Evolutionary conservation across 2,888 invertebrate species (phyloP).

Genomic region (Malthinus seriepunctatus): DNA sequence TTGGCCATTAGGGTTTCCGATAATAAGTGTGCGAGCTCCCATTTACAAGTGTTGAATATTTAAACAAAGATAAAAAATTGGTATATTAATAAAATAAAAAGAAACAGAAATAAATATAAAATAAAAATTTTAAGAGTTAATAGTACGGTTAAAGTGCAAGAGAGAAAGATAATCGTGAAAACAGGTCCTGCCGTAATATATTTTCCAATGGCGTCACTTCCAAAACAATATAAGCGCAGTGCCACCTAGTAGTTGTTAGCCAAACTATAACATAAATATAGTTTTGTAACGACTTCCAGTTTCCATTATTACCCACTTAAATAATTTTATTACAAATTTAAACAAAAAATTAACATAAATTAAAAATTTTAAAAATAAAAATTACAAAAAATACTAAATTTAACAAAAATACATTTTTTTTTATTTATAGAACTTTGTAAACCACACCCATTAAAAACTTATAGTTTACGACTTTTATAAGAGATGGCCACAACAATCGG

Average conservation of each 20-base stretch:
- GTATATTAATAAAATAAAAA: conserved; percentile 8
- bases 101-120: conserved; percentile 18
- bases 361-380: too few relatives aligned
- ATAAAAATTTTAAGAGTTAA: conserved; percentile 11
- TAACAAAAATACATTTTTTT: background rate
- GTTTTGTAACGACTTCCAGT: background rate
- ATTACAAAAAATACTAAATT: too few relatives aligned
- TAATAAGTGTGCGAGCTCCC: conserved; percentile 36
- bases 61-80: conserved; percentile 24
- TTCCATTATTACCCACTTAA: background rate
- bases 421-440: background rate
- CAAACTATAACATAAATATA: conserved; percentile 39
- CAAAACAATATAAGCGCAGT: conserved; percentile 24
- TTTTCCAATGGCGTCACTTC: conserved; percentile 32
- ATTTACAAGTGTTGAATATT: conserved; percentile 10
- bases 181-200: conserved; percentile 28
- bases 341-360: too few relatives aligned
- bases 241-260: conserved; percentile 52
- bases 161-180: conserved; percentile 2
- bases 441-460: conserved; percentile 6
- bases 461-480: conserved; percentile 6
- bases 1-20: conserved; percentile 39
- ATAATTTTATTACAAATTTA: too few relatives aligned
- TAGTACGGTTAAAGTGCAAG: background rate
- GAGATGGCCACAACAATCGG: conserved; percentile 9